Conservation (phyloP, 2,113 vertebrate genomes). For the Ursus arctos region DNA sequence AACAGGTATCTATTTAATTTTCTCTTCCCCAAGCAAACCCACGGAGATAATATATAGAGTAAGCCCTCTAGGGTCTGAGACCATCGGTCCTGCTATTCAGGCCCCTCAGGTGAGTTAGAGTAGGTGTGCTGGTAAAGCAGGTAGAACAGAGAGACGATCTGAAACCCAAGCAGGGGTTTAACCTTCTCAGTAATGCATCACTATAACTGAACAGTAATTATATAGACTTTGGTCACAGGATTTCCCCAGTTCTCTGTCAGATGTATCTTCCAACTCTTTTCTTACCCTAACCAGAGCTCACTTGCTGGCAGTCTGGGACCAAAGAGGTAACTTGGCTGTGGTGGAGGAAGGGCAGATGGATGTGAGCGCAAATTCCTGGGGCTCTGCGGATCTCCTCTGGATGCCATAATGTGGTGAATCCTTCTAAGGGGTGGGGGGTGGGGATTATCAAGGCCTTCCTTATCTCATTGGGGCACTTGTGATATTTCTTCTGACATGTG, state of each 20-base stretch:
- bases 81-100: not conserved
- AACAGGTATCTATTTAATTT: not conserved
- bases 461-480: not conserved
- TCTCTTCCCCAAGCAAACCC: not conserved
- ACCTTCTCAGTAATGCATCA: not conserved
- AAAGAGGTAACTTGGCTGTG: not conserved
- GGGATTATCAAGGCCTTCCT: not conserved
- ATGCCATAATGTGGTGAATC: fast-evolving
- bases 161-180: not conserved
- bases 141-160: not conserved
- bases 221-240: not conserved
- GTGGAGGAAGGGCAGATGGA: not conserved
- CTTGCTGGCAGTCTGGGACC: not conserved
- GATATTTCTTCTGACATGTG: not conserved
- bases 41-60: not conserved
- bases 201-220: not conserved
- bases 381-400: not conserved
- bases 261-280: not conserved
- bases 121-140: not conserved
- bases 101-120: not conserved
- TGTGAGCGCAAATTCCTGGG: not conserved
- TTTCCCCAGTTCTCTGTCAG: not conserved
- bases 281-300: not conserved
- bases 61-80: not conserved
- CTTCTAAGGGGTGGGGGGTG: not conserved